Evolutionary conservation across 2,888 invertebrate genomes (phyloP).

Genomic region (Cryptocheilus praepositus): DNA sequence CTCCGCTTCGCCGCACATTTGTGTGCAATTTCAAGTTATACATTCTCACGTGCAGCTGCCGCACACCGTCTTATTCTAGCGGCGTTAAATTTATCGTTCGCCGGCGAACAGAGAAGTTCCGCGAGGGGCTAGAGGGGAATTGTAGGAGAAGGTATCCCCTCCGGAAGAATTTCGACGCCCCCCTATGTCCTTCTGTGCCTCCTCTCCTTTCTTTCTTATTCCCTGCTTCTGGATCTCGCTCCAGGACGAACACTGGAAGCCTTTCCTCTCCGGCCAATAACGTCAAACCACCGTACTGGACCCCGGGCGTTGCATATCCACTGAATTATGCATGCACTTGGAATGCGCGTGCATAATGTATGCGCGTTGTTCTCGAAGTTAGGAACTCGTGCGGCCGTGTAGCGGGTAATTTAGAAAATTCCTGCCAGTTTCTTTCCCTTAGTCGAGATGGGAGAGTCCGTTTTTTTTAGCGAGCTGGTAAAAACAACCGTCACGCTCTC

Average conservation of each 20-base stretch:
- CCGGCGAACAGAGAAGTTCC: constrained; percentile 13
- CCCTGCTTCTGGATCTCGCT: not conserved
- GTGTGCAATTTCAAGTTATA: too few species aligned
- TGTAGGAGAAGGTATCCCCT: constrained; percentile 13
- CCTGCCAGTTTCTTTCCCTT: not conserved
- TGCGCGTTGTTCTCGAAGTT: too few species aligned
- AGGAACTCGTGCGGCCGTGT: constrained; percentile 18
- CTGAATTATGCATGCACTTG: constrained; percentile 44
- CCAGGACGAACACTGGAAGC: constrained; percentile 18
- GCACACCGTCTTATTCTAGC: constrained; percentile 39
- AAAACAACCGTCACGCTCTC: too few species aligned
- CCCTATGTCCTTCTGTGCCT: constrained; percentile 13
- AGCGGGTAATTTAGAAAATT: constrained; percentile 22
- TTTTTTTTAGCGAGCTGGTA: too few species aligned
- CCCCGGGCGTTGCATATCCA: constrained; percentile 23
- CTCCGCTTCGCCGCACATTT: too few species aligned
- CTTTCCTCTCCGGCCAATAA: not conserved
- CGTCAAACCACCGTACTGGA: not conserved
- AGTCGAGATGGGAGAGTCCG: too few species aligned
- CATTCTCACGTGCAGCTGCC: not conserved
- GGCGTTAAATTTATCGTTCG: constrained; percentile 52
- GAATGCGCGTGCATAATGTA: constrained; percentile 17
- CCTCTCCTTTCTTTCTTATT: constrained; percentile 10
- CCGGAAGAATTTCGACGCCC: not conserved
- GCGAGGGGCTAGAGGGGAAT: constrained; percentile 16